Evolutionary conservation across 2,797 vertebrate species (phyloP).

Genomic region (Ctenopoma kingsleyae): DNA sequence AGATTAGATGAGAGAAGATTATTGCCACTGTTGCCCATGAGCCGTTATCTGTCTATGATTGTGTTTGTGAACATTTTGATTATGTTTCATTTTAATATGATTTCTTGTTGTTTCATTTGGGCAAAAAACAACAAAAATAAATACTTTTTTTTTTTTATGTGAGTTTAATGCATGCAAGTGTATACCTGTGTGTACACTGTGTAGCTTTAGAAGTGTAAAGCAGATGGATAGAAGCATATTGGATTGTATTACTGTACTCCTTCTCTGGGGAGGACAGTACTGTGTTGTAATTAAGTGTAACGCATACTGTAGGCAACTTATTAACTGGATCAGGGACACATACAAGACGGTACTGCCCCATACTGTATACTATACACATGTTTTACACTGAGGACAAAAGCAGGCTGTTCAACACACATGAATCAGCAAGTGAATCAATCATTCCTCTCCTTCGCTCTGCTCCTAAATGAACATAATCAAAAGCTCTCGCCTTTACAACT

Average conservation of each 20-base stretch:
- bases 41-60: conserved; percentile 11
- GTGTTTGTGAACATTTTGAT: conserved; percentile 10
- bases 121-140: not conserved
- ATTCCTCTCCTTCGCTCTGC: conserved; percentile 47
- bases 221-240: conserved; percentile 3
- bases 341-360: conserved; percentile 19
- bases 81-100: conserved; percentile 24
- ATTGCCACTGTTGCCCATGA: conserved; percentile 10
- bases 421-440: conserved; percentile 67
- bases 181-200: conserved; percentile 2
- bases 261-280: not conserved
- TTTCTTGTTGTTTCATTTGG: not conserved
- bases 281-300: conserved; percentile 14
- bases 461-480: conserved; percentile 78
- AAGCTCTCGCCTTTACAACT: conserved; percentile 73
- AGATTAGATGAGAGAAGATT: conserved; percentile 30
- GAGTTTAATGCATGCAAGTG: not conserved
- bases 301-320: conserved; percentile 12
- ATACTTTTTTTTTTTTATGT: not conserved
- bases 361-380: conserved; percentile 4
- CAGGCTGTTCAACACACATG: conserved; percentile 33
- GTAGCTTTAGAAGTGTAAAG: conserved; percentile 1
- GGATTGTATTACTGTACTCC: not conserved
- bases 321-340: conserved; percentile 27
- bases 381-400: conserved; percentile 53